Base-by-base conservation (phyloP, 2,113 vertebrate species). In the Chauna torquata region DNA sequence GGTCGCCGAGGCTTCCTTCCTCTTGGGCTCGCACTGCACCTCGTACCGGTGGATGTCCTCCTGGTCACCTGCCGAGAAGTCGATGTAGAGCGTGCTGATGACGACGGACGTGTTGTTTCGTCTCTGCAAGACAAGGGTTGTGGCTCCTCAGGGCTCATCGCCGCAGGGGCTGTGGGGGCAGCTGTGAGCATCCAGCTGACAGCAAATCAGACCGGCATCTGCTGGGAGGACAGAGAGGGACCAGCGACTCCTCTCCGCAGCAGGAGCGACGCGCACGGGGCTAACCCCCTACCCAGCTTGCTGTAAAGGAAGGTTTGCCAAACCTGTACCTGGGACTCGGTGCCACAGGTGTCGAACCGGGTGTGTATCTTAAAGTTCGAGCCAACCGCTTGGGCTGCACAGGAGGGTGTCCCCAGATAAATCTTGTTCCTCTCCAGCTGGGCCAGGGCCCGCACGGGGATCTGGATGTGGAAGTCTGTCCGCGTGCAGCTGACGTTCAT, bases 401-500 rank as follows among this genome's bases (percentile, higher is more conserved):
- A 99, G 94, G 98, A 97, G 0, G 98, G 99, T 27, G 98, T 98
- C 66, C 99, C 99, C 97, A 99, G 79, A 96, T 99, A 99, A 96
- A 99, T 98, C 82, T 98, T 98, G 16, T 98, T 99, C 30, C 98
- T 98, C 76, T 99, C 99, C 97, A 99, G 96, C 30, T 98, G 98
- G 23, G 99, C 98, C 95, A 99, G 95, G 8, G 98, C 98, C 93
- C 98, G 98, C 58, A 98, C 81, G 0, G 99, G 97, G 92, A 99
- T 99, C 97, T 99, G 98, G 90, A 99, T 99, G 98, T 99, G 99
- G 98, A 99, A 99, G 76, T 99, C 99, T 0, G 98, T 99, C 91
- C 99, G 98, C 52, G 99, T 99, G 97, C 99, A 99, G 98, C 98
- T 99, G 91, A 99, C 94, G 0, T 99, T 99, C 90, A 99, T 97